Conservation (phyloP, 1,140 invertebrate genomes). For the Drosophila sturtevanti region DNA sequence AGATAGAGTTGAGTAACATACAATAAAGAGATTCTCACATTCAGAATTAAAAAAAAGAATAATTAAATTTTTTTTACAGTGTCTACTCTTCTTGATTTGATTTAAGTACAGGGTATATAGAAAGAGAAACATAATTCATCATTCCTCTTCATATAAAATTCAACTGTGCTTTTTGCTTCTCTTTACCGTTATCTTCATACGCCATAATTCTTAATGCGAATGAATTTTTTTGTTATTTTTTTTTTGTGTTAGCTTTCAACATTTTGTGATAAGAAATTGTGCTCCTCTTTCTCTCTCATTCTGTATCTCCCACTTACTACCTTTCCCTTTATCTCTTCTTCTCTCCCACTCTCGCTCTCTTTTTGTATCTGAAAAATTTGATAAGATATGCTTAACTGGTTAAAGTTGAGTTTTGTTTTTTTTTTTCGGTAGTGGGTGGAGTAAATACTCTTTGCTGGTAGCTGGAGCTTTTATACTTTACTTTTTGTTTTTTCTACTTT, state of each 20-base stretch:
- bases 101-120: background rate
- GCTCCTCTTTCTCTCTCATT: background rate
- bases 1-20: too few species aligned
- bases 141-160: background rate
- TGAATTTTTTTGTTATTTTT: constrained; percentile 28
- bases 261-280: constrained; percentile 49
- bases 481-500: background rate
- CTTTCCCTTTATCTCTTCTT: too few species aligned
- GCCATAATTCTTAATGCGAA: constrained; percentile 65
- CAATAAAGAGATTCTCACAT: too few species aligned
- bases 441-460: background rate
- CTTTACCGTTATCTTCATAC: constrained; percentile 58
- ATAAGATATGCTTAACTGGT: constrained; percentile 5
- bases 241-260: constrained; percentile 46
- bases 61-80: background rate
- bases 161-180: background rate
- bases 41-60: background rate
- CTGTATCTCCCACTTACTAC: background rate
- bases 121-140: constrained; percentile 1
- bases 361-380: background rate
- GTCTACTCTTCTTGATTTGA: background rate
- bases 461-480: constrained; percentile 1
- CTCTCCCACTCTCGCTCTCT: background rate
- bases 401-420: constrained; percentile 5
- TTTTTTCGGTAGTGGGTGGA: background rate